Evolutionary conservation across 2,888 invertebrate genomes (phyloP), one percentile per base, ranked within the genome.

Genomic region (Cantharis rufa): DNA sequence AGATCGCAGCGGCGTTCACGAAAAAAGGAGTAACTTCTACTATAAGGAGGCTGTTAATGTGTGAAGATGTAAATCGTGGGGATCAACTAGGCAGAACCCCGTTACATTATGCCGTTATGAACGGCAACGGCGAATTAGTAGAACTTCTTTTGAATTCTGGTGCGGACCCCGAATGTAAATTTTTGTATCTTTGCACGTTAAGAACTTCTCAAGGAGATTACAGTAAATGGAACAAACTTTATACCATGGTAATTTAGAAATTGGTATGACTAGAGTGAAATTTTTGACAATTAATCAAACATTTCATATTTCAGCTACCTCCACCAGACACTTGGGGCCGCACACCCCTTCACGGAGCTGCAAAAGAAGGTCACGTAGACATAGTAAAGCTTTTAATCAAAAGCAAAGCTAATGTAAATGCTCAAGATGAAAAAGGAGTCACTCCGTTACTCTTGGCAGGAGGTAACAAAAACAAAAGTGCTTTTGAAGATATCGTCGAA

Each of bases 371-470:
- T 77, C 84, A 86, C 70, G 81, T 85, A 13, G 84, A 85, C 28
- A 82, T 85, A n/a, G 86, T 88, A 32, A 80, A 81, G 48, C 78
- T 85, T 48, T 83, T 88, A 75, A 82, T 89, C 69, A 78, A 85
- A 71, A 84, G 83, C 32, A 85, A 84, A 0, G 86, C 86, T 7
- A 78, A 86, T 66, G 86, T 86, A 28, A 87, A 89, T 78, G 83
- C 78, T 10, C 78, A 81, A 76, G 89, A 89, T 82, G 85, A 85
- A 63, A 84, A 84, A 21, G 86, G 86, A 62, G 82, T 86, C 63
- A 88, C 88, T 15, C 88, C 89, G 3, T 81, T 89, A 72, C 83
- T 89, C 62, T 79, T 89, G 61, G 86, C 88, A 4, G 88, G 88
- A 10, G 84, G 85, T 24, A 83, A 86, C 27, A 78, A 84, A 78